A percentile compares a stretch with the other conserved stretches of the same genome.
phyloP scores from a whole-genome alignment of 2,113 vertebrate genomes.

The Hippolais icterina region DNA sequence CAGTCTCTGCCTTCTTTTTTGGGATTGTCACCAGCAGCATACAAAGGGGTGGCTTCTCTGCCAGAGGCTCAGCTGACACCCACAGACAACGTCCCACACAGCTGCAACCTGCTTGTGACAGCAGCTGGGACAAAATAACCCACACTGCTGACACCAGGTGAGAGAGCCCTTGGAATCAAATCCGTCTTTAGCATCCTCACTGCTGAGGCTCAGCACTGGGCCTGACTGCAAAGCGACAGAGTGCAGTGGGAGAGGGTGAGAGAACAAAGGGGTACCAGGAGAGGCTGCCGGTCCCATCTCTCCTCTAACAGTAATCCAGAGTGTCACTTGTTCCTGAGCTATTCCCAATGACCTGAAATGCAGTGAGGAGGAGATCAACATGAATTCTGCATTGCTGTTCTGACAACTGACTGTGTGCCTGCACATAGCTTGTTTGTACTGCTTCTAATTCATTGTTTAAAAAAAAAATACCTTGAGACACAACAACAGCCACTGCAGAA shows the following conservation, averaged over 20 bases:
- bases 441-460: background rate
- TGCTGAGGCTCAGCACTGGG: background rate
- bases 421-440: background rate
- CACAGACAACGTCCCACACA: rapidly evolving
- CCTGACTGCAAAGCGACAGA: background rate
- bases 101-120: background rate
- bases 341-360: background rate
- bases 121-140: background rate
- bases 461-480: background rate
- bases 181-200: background rate
- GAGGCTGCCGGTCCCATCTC: background rate
- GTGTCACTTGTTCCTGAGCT: conserved; percentile 19
- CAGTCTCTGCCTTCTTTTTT: background rate
- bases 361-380: background rate
- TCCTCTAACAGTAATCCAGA: background rate
- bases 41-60: background rate
- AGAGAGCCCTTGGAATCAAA: background rate
- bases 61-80: background rate
- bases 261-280: background rate
- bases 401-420: background rate
- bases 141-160: background rate
- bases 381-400: background rate
- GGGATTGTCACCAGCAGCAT: background rate
- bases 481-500: background rate
- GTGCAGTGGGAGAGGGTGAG: background rate